Evolutionary conservation across 2,797 vertebrate species (phyloP).

Genomic region (Ispidina picta): DNA sequence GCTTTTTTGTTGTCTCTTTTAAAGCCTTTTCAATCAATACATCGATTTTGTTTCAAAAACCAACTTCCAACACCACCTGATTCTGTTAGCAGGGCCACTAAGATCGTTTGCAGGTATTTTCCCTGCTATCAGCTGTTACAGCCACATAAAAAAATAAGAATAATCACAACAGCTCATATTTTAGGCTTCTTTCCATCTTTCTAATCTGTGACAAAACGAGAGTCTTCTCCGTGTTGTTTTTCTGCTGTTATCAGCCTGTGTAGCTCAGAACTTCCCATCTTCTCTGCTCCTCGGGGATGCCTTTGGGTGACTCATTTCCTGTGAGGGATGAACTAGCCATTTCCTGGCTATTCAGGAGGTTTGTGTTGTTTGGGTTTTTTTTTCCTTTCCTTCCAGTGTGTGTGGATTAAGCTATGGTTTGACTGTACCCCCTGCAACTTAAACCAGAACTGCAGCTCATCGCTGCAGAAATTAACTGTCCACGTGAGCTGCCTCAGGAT

Average conservation of each 20-base stretch:
- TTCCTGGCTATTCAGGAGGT: slow-evolving; percentile 50
- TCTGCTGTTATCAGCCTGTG: not conserved
- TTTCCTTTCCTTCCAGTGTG: not conserved
- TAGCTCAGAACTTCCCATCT: slow-evolving; percentile 45
- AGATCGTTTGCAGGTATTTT: not conserved
- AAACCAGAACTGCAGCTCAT: not conserved
- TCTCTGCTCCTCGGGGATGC: not conserved
- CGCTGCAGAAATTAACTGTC: not conserved
- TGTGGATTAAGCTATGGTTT: not conserved
- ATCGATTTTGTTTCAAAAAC: not conserved
- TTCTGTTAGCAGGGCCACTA: not conserved
- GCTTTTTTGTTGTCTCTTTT: not conserved
- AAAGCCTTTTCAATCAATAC: not conserved
- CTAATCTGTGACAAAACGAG: not conserved
- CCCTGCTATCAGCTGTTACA: not conserved
- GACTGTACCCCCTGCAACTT: not conserved
- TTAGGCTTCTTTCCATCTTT: not conserved
- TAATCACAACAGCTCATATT: not conserved
- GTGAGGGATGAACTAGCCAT: slow-evolving; percentile 28
- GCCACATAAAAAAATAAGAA: not conserved
- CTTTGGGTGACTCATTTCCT: slow-evolving; percentile 71
- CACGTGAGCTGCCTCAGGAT: not conserved
- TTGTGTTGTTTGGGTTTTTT: not conserved
- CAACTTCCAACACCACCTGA: no score
- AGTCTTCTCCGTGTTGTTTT: not conserved